A percentile compares a stretch with the other conserved stretches of the same genome.
Conservation (phyloP, 2,797 vertebrate genomes). For the Nyctibius grandis region DNA sequence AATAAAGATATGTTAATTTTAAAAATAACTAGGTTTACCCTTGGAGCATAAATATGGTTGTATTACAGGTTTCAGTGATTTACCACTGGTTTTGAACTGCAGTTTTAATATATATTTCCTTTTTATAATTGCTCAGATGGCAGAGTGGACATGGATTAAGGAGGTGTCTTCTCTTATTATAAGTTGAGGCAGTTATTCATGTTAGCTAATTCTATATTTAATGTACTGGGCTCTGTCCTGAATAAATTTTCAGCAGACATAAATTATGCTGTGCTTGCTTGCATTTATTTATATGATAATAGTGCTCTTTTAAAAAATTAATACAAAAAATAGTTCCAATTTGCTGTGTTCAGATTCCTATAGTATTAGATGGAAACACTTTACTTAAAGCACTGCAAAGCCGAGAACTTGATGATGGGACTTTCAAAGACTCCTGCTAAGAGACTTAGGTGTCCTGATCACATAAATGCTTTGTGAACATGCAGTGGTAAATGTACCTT, state of each 20-base stretch:
- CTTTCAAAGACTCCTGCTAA: neutral
- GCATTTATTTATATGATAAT: neutral
- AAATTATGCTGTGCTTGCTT: neutral
- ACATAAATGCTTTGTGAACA: neutral
- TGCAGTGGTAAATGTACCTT: neutral
- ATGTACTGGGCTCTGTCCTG: neutral
- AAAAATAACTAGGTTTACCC: neutral
- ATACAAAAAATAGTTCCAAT: neutral
- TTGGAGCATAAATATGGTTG: neutral
- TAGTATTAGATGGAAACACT: neutral
- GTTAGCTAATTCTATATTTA: conserved; percentile 9
- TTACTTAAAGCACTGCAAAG: neutral
- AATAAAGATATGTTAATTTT: neutral
- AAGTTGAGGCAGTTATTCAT: neutral
- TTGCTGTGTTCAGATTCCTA: neutral
- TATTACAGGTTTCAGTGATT: neutral
- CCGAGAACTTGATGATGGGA: neutral
- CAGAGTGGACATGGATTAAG: neutral
- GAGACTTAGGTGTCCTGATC: neutral
- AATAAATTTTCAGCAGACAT: neutral
- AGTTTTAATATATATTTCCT: neutral
- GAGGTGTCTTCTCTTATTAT: neutral
- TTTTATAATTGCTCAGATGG: neutral
- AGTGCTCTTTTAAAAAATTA: neutral
- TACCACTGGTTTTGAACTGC: neutral